phyloP scores from a whole-genome alignment of 2,888 invertebrate genomes.

The Drosophila cognata region DNA sequence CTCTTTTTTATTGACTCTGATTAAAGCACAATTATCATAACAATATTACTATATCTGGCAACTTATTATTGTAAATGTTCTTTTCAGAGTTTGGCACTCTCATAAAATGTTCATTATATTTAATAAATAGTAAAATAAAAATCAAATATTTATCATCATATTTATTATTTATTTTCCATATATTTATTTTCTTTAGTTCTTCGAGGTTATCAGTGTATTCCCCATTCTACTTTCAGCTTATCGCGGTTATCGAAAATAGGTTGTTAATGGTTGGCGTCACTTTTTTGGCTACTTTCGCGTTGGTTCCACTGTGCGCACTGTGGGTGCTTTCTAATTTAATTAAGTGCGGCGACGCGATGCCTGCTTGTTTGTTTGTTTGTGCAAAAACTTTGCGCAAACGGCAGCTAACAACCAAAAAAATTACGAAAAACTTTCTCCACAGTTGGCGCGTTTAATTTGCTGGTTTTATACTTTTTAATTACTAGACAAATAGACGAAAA shows the following conservation, averaged over 20 bases:
- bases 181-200: background rate
- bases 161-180: background rate
- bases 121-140: background rate
- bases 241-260: background rate
- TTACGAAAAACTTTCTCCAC: conserved; percentile 59
- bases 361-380: conserved; percentile 67
- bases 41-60: background rate
- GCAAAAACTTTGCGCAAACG: conserved; percentile 57
- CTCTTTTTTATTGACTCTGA: background rate
- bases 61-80: background rate
- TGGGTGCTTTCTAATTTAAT: conserved; percentile 71
- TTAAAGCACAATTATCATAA: background rate
- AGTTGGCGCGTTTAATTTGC: conserved; percentile 78
- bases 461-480: conserved; percentile 79
- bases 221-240: no score
- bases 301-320: conserved; percentile 61
- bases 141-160: background rate
- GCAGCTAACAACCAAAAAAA: conserved; percentile 24
- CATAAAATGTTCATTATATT: background rate
- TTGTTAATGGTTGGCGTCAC: conserved; percentile 39
- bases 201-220: conserved; percentile 8
- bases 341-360: conserved; percentile 76
- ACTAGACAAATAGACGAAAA: conserved; percentile 64
- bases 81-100: background rate
- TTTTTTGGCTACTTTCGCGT: conserved; percentile 39